Base-by-base conservation (phyloP, 30 jellyfish, hydroid and myxozoan species). In the Aurelia sp. region DNA sequence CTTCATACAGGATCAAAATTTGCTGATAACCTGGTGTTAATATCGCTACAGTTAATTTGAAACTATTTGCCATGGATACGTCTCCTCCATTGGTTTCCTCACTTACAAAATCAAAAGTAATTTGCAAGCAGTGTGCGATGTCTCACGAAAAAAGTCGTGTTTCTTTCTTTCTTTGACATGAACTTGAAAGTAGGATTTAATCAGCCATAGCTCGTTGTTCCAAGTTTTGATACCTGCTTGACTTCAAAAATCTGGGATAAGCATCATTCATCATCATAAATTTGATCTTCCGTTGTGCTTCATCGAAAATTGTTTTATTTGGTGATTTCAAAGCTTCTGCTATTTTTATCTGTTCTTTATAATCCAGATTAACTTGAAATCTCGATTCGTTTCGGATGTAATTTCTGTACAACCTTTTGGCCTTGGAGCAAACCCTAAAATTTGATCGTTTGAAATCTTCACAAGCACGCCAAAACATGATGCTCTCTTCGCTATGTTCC, bases 401-500 rank as follows among this genome's bases (percentile, higher is more conserved):
- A 20, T 76, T 88, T 19, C 87, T 58, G 47, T 62, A 93, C 44
- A 93, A 64, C 72, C 91, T 81, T 53, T 80, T 70, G 5, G 98
- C 98, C 77, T 63, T 63, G 4, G 87, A 60, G 16, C 62, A 40
- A 64, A 92, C 76, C 80, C 93, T 70, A 69, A 92, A 75, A 51
- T 33, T 88, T 22, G 86, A 74, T 63, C 86, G 70, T 55, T 85
- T 81, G 76, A 93, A 93, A 13, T 77, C 90, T 55, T 93, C 96
- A 61, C 98, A 93, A 27, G 98, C 97, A 52, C 78, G 80, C 98
- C 98, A 93, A 66, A 93, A 93, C 80, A 64, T 24, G 3, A 93
- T 48, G 70, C 94, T 93, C 52, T 93, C 98, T 78, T 93, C 98
- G 67, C 98, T 93, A 63, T 85, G 90, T 65, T 93, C 98, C 35